Percentiles rank a stretch among this genome's conserved stretches.
Conservation (phyloP, 1,140 invertebrate species). For the Octopus sinensis region DNA sequence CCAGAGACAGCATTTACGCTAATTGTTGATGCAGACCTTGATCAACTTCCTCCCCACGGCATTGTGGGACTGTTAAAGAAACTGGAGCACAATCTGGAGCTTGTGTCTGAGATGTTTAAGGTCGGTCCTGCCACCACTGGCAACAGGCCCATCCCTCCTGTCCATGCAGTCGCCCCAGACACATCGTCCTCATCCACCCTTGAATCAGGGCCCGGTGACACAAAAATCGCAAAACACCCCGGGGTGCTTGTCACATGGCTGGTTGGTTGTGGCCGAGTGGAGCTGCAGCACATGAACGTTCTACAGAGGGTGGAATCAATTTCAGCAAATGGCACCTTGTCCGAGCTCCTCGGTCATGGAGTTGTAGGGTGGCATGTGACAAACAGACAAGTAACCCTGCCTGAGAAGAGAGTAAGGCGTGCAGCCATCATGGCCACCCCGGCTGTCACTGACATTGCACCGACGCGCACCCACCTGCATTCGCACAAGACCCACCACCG, state of each 20-base stretch:
- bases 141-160: constrained; percentile 49
- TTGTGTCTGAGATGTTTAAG: constrained; percentile 58
- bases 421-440: too few relatives aligned
- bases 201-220: constrained; percentile 64
- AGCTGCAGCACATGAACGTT: constrained; percentile 60
- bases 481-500: too few relatives aligned
- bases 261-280: constrained; percentile 70
- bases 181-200: constrained; percentile 60
- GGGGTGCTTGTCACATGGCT: constrained; percentile 63
- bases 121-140: constrained; percentile 44
- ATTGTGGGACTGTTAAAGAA: constrained; percentile 41
- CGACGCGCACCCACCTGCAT: too few relatives aligned
- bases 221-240: constrained; percentile 58
- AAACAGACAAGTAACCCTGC: constrained; percentile 56
- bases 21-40: constrained; percentile 49
- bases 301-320: constrained; percentile 65
- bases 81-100: constrained; percentile 41
- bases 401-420: too few relatives aligned
- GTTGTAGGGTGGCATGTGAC: constrained; percentile 68
- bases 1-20: constrained; percentile 52
- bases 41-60: constrained; percentile 32
- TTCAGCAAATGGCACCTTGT: constrained; percentile 66
- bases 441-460: too few relatives aligned
- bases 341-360: constrained; percentile 64
- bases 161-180: background rate